Conservation (phyloP, 2,888 invertebrate species). For the Thymelicus lineola region DNA sequence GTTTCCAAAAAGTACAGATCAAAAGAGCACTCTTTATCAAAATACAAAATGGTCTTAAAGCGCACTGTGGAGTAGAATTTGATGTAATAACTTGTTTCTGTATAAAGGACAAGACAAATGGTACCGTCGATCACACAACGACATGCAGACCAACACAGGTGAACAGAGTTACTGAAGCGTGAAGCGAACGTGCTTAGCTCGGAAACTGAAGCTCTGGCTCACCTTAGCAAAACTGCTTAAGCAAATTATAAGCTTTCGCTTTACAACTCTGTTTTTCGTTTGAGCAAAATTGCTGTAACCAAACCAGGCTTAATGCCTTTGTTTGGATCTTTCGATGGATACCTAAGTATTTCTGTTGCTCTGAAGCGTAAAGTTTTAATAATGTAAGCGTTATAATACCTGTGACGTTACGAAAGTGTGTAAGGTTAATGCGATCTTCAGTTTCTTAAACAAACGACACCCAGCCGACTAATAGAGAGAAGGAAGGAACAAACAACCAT, state of each 20-base stretch:
- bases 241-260: slow-evolving; percentile 10
- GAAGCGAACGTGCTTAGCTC: slow-evolving; percentile 53
- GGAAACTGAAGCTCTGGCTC: slow-evolving; percentile 55
- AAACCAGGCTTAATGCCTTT: neutral
- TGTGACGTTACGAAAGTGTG: slow-evolving; percentile 29
- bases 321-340: neutral
- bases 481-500: slow-evolving; percentile 68
- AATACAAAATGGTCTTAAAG: neutral
- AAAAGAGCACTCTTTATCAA: neutral
- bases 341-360: neutral
- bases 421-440: slow-evolving; percentile 63
- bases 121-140: slow-evolving; percentile 11
- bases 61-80: slow-evolving; percentile 1
- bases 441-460: slow-evolving; percentile 60
- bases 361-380: neutral
- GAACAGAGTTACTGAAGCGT: slow-evolving; percentile 60
- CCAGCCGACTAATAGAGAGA: slow-evolving; percentile 61
- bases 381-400: slow-evolving; percentile 25
- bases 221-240: slow-evolving; percentile 45
- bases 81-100: slow-evolving; percentile 9
- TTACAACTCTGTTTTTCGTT: slow-evolving; percentile 6
- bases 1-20: neutral
- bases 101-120: slow-evolving; percentile 19
- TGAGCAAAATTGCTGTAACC: neutral
- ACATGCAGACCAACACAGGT: slow-evolving; percentile 48